Conservation (phyloP, 2,797 vertebrate species). For the Lateolabrax maculatus region DNA sequence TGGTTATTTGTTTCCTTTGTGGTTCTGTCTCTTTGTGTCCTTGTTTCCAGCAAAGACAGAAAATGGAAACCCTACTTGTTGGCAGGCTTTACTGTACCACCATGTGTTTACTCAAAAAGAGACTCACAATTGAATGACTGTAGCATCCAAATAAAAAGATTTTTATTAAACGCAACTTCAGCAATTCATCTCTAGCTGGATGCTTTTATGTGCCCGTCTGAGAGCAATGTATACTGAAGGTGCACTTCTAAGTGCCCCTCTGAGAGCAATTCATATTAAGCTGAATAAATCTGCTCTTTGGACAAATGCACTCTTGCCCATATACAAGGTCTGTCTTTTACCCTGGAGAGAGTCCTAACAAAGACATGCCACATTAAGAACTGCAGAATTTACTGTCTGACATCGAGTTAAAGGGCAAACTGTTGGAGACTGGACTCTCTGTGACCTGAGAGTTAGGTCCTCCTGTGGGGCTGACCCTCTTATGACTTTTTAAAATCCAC, state of each 20-base stretch:
- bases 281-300: constrained; percentile 38
- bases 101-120: constrained; percentile 22
- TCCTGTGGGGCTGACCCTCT: constrained; percentile 5
- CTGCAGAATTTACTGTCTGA: constrained; percentile 14
- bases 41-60: background rate
- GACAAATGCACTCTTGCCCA: constrained; percentile 16
- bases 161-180: constrained; percentile 30
- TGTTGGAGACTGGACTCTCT: constrained; percentile 10
- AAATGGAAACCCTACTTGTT: constrained; percentile 13
- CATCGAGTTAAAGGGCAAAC: constrained; percentile 19
- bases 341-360: background rate
- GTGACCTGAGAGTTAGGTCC: constrained; percentile 13
- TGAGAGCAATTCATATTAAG: constrained; percentile 48
- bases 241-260: constrained; percentile 37
- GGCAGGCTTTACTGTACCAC: background rate
- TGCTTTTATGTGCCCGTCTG: constrained; percentile 41
- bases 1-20: background rate
- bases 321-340: constrained; percentile 15
- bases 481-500: constrained; percentile 2
- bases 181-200: constrained; percentile 42
- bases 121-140: constrained; percentile 30
- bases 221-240: constrained; percentile 41
- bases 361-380: background rate
- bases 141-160: constrained; percentile 30
- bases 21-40: background rate